Base-by-base conservation (phyloP, 2,113 vertebrate genomes). In the Cinclus mexicanus region DNA sequence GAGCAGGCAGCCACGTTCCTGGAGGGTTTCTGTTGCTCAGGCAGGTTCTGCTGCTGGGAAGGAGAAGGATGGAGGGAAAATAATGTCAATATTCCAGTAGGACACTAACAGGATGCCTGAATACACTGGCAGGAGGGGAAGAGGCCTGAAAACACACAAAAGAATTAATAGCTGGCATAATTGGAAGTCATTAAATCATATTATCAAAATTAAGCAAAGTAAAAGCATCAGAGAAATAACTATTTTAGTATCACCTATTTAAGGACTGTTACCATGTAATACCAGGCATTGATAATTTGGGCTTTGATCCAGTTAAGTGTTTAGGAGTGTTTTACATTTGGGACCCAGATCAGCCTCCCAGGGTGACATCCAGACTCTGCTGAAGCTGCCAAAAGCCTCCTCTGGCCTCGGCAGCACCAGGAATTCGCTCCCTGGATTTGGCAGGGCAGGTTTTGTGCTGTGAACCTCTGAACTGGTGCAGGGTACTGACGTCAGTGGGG, bases 401-500 rank as follows among this genome's bases (percentile, higher is more conserved):
- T 0, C 31, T 12, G 53, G 4, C n/a, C 61, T 33, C 2, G 1
- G 41, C 56, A 87, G 89, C 72, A 22, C 11, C 59, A 13, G 56
- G 65, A 50, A 7, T 21, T 52, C 37, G 46, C 22, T 35, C 8
- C 16, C 16, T 35, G 78, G 17, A 2, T 68, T 57, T 2, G 6
- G n/a, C 23, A 8, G 83, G 78, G 52, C 65, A 61, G 74, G 35
- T 1, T 3, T 2, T 6, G 80, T 6, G 0, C 44, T 12, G 19
- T 24, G 31, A 37, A 37, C 35, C 35, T 37, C 35, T 0, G 28
- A n/a, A 1, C 20, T 20, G 61, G 3, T n/a, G 69, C 42, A 5
- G 56, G 41, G 47, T 52, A 3, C 52, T 0, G 2, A 17, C 29
- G 1, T 22, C 46, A 37, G 4, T 1, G 37, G 13, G 24, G 19